Conservation (phyloP, 2,888 invertebrate genomes). For the Spisula subtruncata region DNA sequence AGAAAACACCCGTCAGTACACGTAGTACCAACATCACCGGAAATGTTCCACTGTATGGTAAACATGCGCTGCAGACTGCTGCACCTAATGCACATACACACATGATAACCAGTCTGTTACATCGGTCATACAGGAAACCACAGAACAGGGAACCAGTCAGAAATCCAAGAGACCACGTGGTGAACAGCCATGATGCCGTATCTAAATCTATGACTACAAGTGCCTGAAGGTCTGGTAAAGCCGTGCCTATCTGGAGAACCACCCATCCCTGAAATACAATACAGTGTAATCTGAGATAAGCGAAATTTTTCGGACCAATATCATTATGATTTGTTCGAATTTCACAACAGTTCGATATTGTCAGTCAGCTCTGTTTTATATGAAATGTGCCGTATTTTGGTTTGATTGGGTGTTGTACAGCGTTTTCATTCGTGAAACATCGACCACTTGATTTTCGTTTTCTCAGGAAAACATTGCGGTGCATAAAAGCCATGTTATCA, state of each 20-base stretch:
- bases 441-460: too few relatives aligned
- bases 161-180: constrained; percentile 63
- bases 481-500: too few relatives aligned
- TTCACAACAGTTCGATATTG: too few relatives aligned
- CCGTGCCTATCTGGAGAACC: constrained; percentile 59
- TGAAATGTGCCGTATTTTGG: too few relatives aligned
- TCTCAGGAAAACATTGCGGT: too few relatives aligned
- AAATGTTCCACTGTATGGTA: constrained; percentile 56
- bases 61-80: constrained; percentile 35
- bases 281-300: too few relatives aligned
- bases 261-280: constrained; percentile 58
- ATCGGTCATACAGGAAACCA: constrained; percentile 60
- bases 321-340: too few relatives aligned
- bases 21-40: constrained; percentile 55
- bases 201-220: constrained; percentile 54
- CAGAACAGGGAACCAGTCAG: constrained; percentile 57
- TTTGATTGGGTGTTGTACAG: too few relatives aligned
- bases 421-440: too few relatives aligned
- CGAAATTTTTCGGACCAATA: too few relatives aligned
- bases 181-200: constrained; percentile 66
- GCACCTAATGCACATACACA: constrained; percentile 32
- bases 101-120: constrained; percentile 61
- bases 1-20: constrained; percentile 55
- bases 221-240: constrained; percentile 60
- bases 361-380: too few relatives aligned